phyloP scores from a whole-genome alignment of 2,113 vertebrate genomes.

The Nipponia nippon region DNA sequence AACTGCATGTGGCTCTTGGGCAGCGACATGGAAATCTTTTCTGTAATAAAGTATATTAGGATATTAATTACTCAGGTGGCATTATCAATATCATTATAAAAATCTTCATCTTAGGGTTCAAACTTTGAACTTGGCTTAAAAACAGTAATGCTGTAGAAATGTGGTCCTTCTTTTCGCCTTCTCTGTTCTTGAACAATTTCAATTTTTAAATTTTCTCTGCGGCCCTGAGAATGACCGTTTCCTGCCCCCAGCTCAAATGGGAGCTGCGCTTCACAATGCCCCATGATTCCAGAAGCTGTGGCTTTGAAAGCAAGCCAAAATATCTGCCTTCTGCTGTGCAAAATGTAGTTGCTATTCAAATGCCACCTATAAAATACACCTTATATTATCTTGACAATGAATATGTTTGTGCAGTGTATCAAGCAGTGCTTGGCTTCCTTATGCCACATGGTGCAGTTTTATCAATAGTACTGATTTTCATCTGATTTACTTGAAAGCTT shows the following conservation, averaged over 20 bases:
- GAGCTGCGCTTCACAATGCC: not conserved
- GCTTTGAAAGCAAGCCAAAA: conserved; percentile 5
- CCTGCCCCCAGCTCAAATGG: not conserved
- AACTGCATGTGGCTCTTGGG: not conserved
- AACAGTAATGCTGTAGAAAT: not conserved
- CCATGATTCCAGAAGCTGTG: not conserved
- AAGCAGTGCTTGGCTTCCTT: not conserved
- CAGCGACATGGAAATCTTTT: not conserved
- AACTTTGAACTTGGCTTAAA: not conserved
- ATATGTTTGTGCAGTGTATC: not conserved
- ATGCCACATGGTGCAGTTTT: not conserved
- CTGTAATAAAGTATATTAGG: not conserved
- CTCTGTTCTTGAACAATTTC: not conserved
- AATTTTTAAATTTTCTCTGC: not conserved
- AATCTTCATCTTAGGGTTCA: not conserved
- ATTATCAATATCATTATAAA: not conserved
- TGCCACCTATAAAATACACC: not conserved
- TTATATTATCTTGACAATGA: not conserved
- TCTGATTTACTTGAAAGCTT: not conserved
- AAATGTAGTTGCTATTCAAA: not conserved
- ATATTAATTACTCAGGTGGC: not conserved
- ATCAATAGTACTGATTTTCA: not conserved
- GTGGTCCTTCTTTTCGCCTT: not conserved
- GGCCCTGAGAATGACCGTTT: not conserved
- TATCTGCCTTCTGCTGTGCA: not conserved